A percentile compares a stretch with the other conserved stretches of the same genome.
phyloP scores from a whole-genome alignment of 2,888 invertebrate genomes.

The Tenthredo notha region DNA sequence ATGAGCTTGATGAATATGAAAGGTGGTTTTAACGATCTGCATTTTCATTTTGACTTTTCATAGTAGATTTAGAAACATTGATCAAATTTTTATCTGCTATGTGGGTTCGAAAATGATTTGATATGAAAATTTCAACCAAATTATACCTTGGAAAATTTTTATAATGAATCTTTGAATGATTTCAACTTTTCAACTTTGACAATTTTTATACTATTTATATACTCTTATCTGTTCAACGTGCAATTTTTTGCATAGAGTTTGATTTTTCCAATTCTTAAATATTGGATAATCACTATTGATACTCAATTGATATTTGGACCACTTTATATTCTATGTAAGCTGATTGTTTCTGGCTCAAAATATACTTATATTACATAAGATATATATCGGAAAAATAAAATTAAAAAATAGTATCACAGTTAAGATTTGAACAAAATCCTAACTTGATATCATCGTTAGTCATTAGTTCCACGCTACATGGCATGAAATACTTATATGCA shows the following conservation, averaged over 20 bases:
- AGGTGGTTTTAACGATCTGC: conserved; percentile 12
- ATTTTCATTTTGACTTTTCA: neutral
- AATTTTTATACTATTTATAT: conserved; percentile 44
- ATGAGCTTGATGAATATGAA: conserved; percentile 36
- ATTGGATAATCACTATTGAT: neutral
- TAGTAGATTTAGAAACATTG: conserved; percentile 13
- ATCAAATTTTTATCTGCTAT: neutral
- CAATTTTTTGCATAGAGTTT: conserved; percentile 21
- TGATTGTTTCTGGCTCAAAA: conserved; percentile 24
- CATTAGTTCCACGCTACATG: neutral
- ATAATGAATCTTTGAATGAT: conserved; percentile 17
- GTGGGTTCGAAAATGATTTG: neutral
- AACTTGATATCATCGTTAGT: neutral
- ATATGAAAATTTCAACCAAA: neutral
- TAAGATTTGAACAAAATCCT: neutral
- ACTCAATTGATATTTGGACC: conserved; percentile 36
- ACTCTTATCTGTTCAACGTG: conserved; percentile 7
- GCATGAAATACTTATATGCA: conserved; percentile 23
- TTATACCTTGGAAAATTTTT: neutral
- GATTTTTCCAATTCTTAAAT: neutral
- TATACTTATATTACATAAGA: neutral
- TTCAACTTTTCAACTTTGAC: conserved; percentile 1
- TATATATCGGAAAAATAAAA: neutral
- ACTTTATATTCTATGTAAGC: conserved; percentile 29
- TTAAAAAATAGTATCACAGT: neutral